These are phyloP conservation scores for Drosophila watanabei DNA, from an alignment of 1,140 invertebrate genomes.

Conservation along the genomic window DNA sequence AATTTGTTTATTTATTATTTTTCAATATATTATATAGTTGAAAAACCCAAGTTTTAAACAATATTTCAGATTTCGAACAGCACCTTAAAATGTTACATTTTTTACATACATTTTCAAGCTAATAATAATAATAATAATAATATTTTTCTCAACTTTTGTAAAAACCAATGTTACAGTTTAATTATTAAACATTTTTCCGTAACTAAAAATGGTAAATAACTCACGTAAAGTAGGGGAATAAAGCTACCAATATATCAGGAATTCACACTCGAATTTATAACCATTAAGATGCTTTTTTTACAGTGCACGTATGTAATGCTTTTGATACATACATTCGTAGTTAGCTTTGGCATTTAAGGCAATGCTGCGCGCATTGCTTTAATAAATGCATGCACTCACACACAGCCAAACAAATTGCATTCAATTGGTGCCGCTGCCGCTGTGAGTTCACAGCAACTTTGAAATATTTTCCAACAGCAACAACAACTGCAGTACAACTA, in stretches of 20 bases:
- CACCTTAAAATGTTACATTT: too few species aligned
- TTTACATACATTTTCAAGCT: not conserved
- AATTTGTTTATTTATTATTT: too few species aligned
- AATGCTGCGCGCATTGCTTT: constrained; percentile 80
- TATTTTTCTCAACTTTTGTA: not conserved
- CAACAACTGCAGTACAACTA: constrained; percentile 28
- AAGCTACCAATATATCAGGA: too few species aligned
- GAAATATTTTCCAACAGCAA: constrained; percentile 80
- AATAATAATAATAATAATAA: not conserved
- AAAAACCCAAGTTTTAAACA: too few species aligned
- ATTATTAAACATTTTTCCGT: not conserved
- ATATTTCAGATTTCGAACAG: too few species aligned
- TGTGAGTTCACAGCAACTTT: constrained; percentile 82
- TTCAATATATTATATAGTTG: too few species aligned
- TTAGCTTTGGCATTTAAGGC: constrained; percentile 78
- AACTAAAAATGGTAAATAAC: not conserved
- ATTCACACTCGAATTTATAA: too few species aligned
- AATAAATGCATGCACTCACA: constrained; percentile 74
- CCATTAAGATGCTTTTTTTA: not conserved
- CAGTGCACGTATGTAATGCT: constrained; percentile 39
- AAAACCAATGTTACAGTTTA: not conserved
- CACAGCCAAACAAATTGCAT: constrained; percentile 72
- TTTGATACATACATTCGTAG: constrained; percentile 50
- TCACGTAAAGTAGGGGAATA: too few species aligned
- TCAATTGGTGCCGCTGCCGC: constrained; percentile 80